Evolutionary conservation across 2,797 vertebrate genomes (phyloP).

Genomic region (Adrianichthys oophorus): DNA sequence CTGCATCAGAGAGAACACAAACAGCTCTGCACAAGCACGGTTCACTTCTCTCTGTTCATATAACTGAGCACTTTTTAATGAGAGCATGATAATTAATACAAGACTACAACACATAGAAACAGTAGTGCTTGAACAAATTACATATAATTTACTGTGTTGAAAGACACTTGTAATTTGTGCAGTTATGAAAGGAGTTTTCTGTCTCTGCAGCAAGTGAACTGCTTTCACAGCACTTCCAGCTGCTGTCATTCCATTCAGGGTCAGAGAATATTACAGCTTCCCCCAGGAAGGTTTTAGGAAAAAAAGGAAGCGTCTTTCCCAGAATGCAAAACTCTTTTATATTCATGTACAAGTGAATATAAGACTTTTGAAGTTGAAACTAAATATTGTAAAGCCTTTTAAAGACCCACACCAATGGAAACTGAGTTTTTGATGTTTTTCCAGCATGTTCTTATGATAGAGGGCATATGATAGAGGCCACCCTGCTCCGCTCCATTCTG

Average conservation of each 20-base stretch:
- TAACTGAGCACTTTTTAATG: constrained; percentile 33
- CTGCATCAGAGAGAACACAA: constrained; percentile 25
- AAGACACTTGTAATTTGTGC: not conserved
- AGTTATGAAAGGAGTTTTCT: not conserved
- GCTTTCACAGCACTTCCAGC: constrained; percentile 8
- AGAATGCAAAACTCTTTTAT: too few species aligned
- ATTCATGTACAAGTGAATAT: too few species aligned
- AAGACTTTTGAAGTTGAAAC: too few species aligned
- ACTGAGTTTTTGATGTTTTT: too few species aligned
- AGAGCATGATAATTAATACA: constrained; percentile 2
- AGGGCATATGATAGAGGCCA: too few species aligned
- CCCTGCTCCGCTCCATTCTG: too few species aligned
- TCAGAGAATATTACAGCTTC: not conserved
- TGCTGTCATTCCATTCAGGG: constrained; percentile 3
- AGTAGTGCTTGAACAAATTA: constrained; percentile 5
- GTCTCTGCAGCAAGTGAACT: not conserved
- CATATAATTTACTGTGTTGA: not conserved
- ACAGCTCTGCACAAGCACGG: constrained; percentile 8
- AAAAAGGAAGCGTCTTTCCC: too few species aligned
- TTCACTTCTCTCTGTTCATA: constrained; percentile 14
- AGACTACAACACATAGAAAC: not conserved
- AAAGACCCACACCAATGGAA: too few species aligned
- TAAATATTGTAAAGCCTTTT: too few species aligned
- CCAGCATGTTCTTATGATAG: too few species aligned
- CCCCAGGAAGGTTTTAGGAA: too few species aligned